Conservation (phyloP, 2,113 vertebrate genomes). For the Alligator mississippiensis region DNA sequence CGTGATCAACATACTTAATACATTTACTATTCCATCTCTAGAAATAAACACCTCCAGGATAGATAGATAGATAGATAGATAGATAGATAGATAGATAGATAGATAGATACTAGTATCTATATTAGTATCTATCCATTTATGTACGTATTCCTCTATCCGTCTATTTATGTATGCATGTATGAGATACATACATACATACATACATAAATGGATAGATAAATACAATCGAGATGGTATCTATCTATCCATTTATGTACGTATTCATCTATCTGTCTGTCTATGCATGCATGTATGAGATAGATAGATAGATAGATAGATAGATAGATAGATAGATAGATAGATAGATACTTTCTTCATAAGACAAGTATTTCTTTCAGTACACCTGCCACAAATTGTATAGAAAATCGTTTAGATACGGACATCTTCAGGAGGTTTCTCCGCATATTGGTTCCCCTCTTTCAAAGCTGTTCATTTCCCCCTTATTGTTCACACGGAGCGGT, state of each 20-base stretch:
- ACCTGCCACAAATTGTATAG: background rate
- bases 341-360: background rate
- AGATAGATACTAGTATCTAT: too few species aligned
- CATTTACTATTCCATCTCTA: background rate
- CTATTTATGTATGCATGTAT: too few species aligned
- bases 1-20: slow-evolving; percentile 44
- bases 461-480: background rate
- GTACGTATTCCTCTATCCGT: too few species aligned
- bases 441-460: background rate
- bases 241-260: too few species aligned
- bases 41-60: background rate
- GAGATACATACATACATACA: background rate
- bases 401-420: background rate
- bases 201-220: background rate
- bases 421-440: background rate
- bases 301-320: too few species aligned
- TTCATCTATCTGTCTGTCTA: too few species aligned
- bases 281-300: too few species aligned
- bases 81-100: too few species aligned
- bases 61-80: background rate
- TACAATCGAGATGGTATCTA: too few species aligned
- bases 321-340: background rate
- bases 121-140: too few species aligned
- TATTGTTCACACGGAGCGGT: background rate
- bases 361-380: slow-evolving; percentile 7